A percentile compares a stretch with the other conserved stretches of the same genome.
phyloP scores from a whole-genome alignment of 2,888 invertebrate species.

The Terebella lapidaria region DNA sequence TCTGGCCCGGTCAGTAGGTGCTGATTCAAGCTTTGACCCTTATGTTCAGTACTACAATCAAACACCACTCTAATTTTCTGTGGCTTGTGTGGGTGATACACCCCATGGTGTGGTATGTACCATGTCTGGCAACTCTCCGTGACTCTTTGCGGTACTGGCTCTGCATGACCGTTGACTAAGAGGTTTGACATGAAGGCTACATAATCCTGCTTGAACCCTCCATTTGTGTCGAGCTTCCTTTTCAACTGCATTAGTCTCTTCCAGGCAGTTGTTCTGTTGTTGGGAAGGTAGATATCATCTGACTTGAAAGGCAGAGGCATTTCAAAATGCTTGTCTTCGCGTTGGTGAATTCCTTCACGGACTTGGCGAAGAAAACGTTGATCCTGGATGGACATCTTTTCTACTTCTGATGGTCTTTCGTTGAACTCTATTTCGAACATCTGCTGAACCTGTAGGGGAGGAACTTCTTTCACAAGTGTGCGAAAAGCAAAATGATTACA shows the following conservation, averaged over 20 bases:
- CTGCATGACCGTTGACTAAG: not conserved
- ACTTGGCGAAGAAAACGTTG: not conserved
- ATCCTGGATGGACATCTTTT: not conserved
- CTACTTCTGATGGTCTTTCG: not conserved
- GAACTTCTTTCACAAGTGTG: not conserved
- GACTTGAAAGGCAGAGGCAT: not conserved
- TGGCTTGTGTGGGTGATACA: not conserved
- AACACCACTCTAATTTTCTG: slow-evolving; percentile 1
- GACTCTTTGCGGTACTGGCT: not conserved
- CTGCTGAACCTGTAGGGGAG: not conserved
- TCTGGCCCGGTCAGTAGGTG: not conserved
- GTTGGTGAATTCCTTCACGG: not conserved
- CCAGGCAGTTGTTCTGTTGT: not conserved
- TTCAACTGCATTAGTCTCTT: not conserved
- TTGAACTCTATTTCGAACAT: slow-evolving; percentile 1
- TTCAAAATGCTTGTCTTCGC: not conserved
- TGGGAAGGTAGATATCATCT: not conserved
- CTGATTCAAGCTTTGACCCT: not conserved
- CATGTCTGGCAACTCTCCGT: not conserved
- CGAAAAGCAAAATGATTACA: not conserved
- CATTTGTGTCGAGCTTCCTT: not conserved
- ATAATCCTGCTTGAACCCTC: not conserved
- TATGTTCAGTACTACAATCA: not conserved
- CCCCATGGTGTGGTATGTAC: slow-evolving; percentile 2
- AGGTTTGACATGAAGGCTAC: not conserved